Conservation (phyloP, 2,797 vertebrate genomes). For the Enteromius treurensis region DNA sequence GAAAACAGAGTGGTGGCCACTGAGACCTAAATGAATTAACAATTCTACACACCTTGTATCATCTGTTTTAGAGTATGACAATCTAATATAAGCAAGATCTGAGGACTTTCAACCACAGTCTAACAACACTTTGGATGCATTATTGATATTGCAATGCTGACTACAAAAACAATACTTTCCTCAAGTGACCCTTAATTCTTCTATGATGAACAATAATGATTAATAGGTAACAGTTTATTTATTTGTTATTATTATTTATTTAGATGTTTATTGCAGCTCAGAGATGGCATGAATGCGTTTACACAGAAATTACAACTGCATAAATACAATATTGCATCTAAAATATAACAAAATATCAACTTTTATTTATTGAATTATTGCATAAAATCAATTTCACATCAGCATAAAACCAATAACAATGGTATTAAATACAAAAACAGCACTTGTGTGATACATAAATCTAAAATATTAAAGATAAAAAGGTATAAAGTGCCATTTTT, state of each 20-base stretch:
- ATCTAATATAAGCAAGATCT: background rate
- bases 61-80: background rate
- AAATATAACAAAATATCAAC: background rate
- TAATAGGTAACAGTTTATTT: background rate
- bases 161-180: background rate
- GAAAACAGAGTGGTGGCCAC: background rate
- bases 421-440: background rate
- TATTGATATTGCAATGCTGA: background rate
- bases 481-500: background rate
- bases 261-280: background rate
- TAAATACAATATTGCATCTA: background rate
- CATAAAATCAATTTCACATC: background rate
- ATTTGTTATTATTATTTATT: no score
- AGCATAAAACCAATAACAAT: background rate
- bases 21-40: background rate
- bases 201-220: background rate
- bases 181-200: background rate
- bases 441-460: background rate
- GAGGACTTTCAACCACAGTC: conserved; percentile 5
- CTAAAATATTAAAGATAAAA: background rate
- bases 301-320: background rate
- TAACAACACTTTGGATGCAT: background rate
- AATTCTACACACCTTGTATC: background rate
- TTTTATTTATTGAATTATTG: background rate
- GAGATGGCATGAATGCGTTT: background rate